A percentile compares a stretch with the other conserved stretches of the same genome.
These are phyloP conservation scores for Pollenia amentaria DNA, from an alignment of 2,888 invertebrate genomes.

Conservation along the genomic window DNA sequence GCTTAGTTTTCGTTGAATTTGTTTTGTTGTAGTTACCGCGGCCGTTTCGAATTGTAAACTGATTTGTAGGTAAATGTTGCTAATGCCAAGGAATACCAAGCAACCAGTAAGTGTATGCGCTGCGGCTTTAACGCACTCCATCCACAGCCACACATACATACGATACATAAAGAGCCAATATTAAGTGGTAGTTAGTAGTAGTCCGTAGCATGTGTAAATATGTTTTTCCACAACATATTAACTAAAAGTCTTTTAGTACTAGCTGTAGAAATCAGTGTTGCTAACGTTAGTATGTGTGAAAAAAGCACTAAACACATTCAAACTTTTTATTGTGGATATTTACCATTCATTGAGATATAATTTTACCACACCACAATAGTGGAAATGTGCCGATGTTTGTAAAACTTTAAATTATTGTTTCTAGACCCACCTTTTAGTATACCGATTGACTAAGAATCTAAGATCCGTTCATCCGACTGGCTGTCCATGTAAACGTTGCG, in stretches of 20 bases:
- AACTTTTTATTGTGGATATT: too few relatives aligned
- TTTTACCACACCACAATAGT: too few relatives aligned
- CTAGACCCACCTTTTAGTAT: too few relatives aligned
- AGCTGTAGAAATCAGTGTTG: slow-evolving; percentile 34
- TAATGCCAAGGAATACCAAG: slow-evolving; percentile 64
- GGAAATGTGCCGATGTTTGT: too few relatives aligned
- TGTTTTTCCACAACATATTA: slow-evolving; percentile 56
- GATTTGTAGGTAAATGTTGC: slow-evolving; percentile 66
- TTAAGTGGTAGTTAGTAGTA: slow-evolving; percentile 47
- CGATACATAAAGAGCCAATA: slow-evolving; percentile 38
- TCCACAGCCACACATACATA: slow-evolving; percentile 33
- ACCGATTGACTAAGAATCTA: too few relatives aligned
- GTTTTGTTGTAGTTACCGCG: slow-evolving; percentile 69
- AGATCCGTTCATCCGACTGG: too few relatives aligned
- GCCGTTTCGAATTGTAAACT: slow-evolving; percentile 69
- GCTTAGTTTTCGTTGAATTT: slow-evolving; percentile 1
- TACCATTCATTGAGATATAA: too few relatives aligned
- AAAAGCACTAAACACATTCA: background rate
- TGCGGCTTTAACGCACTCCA: slow-evolving; percentile 60
- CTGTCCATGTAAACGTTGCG: too few relatives aligned
- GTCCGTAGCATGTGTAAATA: slow-evolving; percentile 14
- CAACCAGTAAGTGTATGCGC: slow-evolving; percentile 66
- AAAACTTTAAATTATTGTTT: too few relatives aligned
- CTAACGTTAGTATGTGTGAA: background rate
- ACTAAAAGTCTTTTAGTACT: slow-evolving; percentile 3